phyloP scores from a whole-genome alignment of 2,888 invertebrate species.

The Xestia c-nigrum region DNA sequence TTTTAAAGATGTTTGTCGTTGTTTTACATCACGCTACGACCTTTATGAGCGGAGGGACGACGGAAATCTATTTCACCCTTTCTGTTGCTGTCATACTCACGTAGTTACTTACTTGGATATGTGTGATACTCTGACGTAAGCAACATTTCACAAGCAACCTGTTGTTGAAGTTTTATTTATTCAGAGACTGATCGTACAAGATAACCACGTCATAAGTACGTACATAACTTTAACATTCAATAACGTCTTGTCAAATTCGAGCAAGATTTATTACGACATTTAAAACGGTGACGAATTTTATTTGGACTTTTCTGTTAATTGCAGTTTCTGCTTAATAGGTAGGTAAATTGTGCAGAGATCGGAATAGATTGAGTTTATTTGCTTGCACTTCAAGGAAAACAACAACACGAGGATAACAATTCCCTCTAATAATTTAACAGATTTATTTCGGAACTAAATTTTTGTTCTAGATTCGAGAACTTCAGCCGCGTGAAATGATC shows the following conservation, averaged over 20 bases:
- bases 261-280: neutral
- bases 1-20: neutral
- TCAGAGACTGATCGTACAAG: slow-evolving; percentile 8
- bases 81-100: neutral
- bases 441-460: too few species aligned
- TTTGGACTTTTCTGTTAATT: neutral
- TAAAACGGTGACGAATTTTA: neutral
- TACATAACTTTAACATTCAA: neutral
- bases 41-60: too few species aligned
- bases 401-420: neutral
- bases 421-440: neutral
- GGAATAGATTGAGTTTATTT: neutral
- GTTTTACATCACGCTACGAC: neutral
- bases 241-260: neutral
- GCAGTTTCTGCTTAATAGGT: neutral
- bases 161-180: slow-evolving; percentile 47
- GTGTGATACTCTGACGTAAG: neutral
- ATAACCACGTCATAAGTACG: neutral
- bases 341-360: neutral
- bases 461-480: too few species aligned
- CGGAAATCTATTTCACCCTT: neutral
- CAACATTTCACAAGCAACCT: slow-evolving; percentile 33
- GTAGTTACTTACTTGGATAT: neutral
- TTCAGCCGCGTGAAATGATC: too few species aligned
- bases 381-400: neutral